Percentiles rank a stretch among this genome's conserved stretches.
Conservation (phyloP, 2,797 vertebrate species). For the Neoniphon sammara region DNA sequence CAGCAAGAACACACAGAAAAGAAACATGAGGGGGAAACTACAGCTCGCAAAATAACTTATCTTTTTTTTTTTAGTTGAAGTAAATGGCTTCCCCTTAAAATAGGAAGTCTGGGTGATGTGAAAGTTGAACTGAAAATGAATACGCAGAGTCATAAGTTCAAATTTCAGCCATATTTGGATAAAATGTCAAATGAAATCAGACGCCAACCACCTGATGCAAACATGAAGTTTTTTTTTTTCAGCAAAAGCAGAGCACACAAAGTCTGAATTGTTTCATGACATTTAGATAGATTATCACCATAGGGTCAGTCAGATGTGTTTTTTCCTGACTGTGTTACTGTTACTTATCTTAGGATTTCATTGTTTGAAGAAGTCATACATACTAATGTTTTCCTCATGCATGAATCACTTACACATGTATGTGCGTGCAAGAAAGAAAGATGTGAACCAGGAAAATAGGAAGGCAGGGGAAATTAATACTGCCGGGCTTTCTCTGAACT, state of each 20-base stretch:
- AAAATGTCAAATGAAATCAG: neutral
- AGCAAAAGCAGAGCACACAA: constrained; percentile 15
- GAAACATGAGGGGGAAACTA: neutral
- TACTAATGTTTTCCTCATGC: constrained; percentile 46
- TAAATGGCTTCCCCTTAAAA: too few relatives aligned
- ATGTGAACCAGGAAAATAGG: constrained; percentile 4
- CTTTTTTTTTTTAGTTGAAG: too few relatives aligned
- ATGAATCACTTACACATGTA: constrained; percentile 4
- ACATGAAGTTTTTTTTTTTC: neutral
- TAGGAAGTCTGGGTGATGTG: neutral
- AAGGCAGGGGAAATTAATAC: constrained; percentile 5
- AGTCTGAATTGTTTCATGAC: constrained; percentile 35
- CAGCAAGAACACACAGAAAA: neutral
- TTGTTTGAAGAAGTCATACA: neutral
- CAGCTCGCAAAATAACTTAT: too few relatives aligned
- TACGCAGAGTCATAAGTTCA: too few relatives aligned
- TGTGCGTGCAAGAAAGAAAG: constrained; percentile 26
- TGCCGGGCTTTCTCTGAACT: constrained; percentile 27
- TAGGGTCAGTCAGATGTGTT: constrained; percentile 5
- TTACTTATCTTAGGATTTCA: too few relatives aligned
- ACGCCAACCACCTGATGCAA: neutral
- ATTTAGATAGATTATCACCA: constrained; percentile 28
- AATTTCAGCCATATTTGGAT: constrained; percentile 6
- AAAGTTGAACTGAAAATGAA: constrained; percentile 8
- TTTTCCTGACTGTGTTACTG: too few relatives aligned